A percentile compares a stretch with the other conserved stretches of the same genome.
Evolutionary conservation across 1,140 invertebrate species (phyloP).

Genomic region (Dysdera silvatica): DNA sequence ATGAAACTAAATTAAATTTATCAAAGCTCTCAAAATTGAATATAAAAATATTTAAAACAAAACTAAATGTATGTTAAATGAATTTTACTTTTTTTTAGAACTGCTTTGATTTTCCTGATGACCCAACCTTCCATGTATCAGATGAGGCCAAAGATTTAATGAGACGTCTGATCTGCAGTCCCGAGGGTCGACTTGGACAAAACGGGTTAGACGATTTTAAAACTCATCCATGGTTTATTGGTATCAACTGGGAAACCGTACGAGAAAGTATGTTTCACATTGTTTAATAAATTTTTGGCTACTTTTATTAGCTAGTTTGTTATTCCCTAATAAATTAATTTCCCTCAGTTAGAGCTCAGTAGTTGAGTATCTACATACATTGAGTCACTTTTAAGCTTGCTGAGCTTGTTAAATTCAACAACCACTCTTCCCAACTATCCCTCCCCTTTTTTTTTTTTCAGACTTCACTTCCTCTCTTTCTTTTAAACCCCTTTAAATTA

Average conservation of each 20-base stretch:
- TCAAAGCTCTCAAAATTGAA: no score
- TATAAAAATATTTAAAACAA: no score
- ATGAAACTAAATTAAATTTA: no score
- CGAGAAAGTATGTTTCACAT: slow-evolving; percentile 74
- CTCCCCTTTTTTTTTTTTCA: no score
- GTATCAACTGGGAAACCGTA: slow-evolving; percentile 86
- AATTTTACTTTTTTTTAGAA: slow-evolving; percentile 88
- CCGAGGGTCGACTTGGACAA: slow-evolving; percentile 85
- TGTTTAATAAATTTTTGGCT: no score
- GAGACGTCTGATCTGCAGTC: slow-evolving; percentile 81
- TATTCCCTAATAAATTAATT: neutral
- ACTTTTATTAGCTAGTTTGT: slow-evolving; percentile 60
- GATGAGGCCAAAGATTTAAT: slow-evolving; percentile 96
- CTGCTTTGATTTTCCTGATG: slow-evolving; percentile 42
- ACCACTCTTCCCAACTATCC: no score
- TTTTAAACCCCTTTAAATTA: no score
- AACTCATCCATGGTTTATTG: slow-evolving; percentile 89
- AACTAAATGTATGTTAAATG: no score
- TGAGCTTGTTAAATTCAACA: no score
- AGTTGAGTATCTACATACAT: no score
- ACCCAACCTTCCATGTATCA: slow-evolving; percentile 58
- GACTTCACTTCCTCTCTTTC: no score
- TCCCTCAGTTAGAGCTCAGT: neutral
- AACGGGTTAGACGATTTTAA: slow-evolving; percentile 96
- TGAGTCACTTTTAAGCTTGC: no score